phyloP scores from a whole-genome alignment of 2,797 vertebrate genomes.

The Bovichtus variegatus region DNA sequence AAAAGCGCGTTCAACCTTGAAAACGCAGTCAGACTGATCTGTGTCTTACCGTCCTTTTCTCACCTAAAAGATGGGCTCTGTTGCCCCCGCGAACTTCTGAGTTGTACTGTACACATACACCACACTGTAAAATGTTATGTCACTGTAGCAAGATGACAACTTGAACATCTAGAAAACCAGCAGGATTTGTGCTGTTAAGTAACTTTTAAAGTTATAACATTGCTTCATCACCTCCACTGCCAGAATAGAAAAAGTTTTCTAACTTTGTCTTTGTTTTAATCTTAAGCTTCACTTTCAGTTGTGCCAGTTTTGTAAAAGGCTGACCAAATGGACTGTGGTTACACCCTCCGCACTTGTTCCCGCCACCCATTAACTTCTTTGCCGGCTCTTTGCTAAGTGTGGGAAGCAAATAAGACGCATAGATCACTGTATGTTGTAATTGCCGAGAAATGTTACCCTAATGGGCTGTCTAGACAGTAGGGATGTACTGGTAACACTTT shows the following conservation, averaged over 20 bases:
- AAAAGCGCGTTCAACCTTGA: no score
- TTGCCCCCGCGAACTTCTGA: no score
- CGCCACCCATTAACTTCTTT: constrained; percentile 20
- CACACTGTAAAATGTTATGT: background rate
- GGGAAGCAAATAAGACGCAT: constrained; percentile 18
- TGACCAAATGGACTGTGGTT: constrained; percentile 4
- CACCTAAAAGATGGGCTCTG: no score
- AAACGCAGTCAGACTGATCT: no score
- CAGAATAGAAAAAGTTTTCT: background rate
- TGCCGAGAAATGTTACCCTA: constrained; percentile 23
- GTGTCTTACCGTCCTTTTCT: no score
- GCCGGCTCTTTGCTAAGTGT: background rate
- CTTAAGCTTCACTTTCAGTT: background rate
- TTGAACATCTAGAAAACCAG: background rate
- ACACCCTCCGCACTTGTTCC: background rate
- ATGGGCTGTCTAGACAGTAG: constrained; percentile 42
- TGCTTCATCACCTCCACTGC: background rate
- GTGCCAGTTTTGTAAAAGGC: background rate
- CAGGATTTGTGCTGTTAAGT: background rate
- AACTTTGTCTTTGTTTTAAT: background rate
- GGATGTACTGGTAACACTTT: constrained; percentile 18
- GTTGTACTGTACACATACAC: no score
- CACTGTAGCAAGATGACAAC: background rate
- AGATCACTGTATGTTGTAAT: constrained; percentile 23
- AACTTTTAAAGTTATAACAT: background rate